phyloP scores from a whole-genome alignment of 2,888 invertebrate species.

The Caenorhabditis japonica region DNA sequence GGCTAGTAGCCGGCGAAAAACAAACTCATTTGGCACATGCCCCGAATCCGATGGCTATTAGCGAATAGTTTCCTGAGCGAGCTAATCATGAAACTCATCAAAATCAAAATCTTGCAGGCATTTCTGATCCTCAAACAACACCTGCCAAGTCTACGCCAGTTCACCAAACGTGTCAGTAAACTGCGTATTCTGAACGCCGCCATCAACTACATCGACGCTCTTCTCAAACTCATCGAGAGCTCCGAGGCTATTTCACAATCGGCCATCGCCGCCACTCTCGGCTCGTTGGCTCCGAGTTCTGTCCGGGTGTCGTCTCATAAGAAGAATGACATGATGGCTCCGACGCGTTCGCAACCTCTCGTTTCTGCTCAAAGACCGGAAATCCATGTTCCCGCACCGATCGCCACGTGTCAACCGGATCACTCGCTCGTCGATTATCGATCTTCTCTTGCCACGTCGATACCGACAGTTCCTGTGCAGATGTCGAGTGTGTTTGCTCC shows the following conservation, averaged over 20 bases:
- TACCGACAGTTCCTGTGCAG: slow-evolving; percentile 19
- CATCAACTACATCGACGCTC: slow-evolving; percentile 74
- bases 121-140: slow-evolving; percentile 69
- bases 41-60: no score
- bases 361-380: slow-evolving; percentile 5
- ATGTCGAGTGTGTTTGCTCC: slow-evolving; percentile 26
- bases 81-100: no score
- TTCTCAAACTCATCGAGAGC: slow-evolving; percentile 43
- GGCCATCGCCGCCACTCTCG: slow-evolving; percentile 25
- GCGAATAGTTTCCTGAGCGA: no score
- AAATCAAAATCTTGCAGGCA: slow-evolving; percentile 51
- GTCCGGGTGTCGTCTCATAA: slow-evolving; percentile 8
- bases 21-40: no score
- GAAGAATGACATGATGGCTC: slow-evolving; percentile 1
- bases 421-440: slow-evolving; percentile 40
- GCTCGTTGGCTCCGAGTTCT: slow-evolving; percentile 24
- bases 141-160: slow-evolving; percentile 68
- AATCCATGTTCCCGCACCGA: slow-evolving; percentile 3
- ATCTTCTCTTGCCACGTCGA: slow-evolving; percentile 7
- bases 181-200: slow-evolving; percentile 70
- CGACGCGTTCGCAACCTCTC: slow-evolving; percentile 8
- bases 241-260: slow-evolving; percentile 22
- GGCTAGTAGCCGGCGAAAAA: no score
- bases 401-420: slow-evolving; percentile 33
- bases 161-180: slow-evolving; percentile 75